A percentile compares a stretch with the other conserved stretches of the same genome.
Evolutionary conservation across 2,888 invertebrate species (phyloP).

Genomic region (Cephus pygmeus): DNA sequence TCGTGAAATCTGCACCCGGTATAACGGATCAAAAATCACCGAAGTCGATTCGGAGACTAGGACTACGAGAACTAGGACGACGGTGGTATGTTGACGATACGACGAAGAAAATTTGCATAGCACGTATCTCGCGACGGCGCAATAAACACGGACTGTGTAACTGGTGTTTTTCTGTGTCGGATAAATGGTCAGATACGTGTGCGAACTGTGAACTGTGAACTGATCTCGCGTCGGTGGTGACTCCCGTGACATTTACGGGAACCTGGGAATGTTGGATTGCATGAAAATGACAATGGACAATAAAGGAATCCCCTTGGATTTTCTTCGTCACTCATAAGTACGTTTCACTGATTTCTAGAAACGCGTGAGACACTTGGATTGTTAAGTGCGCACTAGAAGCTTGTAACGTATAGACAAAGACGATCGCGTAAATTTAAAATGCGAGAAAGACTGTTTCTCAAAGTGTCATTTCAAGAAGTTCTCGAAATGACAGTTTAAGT

Average conservation of each 20-base stretch:
- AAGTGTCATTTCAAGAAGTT: not conserved
- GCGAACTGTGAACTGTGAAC: not conserved
- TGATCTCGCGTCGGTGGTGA: not conserved
- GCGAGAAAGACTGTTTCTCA: not conserved
- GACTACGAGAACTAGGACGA: not conserved
- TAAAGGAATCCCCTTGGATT: not conserved
- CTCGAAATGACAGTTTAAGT: slow-evolving; percentile 2
- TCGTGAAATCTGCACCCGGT: not conserved
- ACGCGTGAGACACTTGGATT: not conserved
- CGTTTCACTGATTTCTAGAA: not conserved
- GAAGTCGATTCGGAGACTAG: not conserved
- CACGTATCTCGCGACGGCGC: not conserved
- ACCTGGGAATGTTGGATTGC: not conserved
- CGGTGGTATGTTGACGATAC: not conserved
- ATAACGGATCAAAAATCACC: not conserved
- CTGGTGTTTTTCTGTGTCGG: not conserved
- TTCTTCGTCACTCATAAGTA: not conserved
- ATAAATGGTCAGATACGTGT: not conserved
- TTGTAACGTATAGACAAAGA: not conserved
- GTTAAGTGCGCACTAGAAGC: not conserved
- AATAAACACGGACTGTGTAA: not conserved
- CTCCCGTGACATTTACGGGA: not conserved
- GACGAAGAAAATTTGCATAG: not conserved
- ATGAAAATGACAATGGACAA: not conserved
- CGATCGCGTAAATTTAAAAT: slow-evolving; percentile 3